These are phyloP conservation scores for Dolichopus griseipennis DNA, from an alignment of 2,888 invertebrate genomes.

Conservation along the genomic window DNA sequence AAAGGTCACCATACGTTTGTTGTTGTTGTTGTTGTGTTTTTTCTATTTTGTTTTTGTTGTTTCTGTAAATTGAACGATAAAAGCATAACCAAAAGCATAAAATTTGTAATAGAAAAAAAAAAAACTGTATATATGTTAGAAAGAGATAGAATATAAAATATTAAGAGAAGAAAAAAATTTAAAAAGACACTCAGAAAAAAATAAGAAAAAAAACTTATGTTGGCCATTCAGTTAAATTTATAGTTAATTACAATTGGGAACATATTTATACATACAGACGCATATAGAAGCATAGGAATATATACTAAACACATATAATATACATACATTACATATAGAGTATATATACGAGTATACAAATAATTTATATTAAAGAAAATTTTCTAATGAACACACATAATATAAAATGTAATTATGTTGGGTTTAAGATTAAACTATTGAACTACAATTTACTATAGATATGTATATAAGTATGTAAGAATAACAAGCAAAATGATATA, in stretches of 20 bases:
- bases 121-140: neutral
- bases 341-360: too few relatives aligned
- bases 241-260: neutral
- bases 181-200: neutral
- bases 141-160: neutral
- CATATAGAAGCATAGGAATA: too few relatives aligned
- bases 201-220: neutral
- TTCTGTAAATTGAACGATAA: neutral
- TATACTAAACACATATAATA: too few relatives aligned
- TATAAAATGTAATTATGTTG: too few relatives aligned
- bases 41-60: neutral
- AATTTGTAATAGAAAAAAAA: neutral
- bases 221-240: neutral
- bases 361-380: too few relatives aligned
- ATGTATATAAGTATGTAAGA: too few relatives aligned
- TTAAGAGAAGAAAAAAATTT: neutral
- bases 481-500: too few relatives aligned
- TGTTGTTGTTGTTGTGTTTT: neutral
- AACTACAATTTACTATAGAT: too few relatives aligned
- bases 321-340: too few relatives aligned
- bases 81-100: constrained; percentile 6
- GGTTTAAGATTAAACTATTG: too few relatives aligned
- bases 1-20: neutral
- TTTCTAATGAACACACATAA: too few relatives aligned
- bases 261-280: too few relatives aligned